A percentile compares a stretch with the other conserved stretches of the same genome.
Evolutionary conservation across 2,888 invertebrate species (phyloP).

Genomic region (Melanchra persicariae): DNA sequence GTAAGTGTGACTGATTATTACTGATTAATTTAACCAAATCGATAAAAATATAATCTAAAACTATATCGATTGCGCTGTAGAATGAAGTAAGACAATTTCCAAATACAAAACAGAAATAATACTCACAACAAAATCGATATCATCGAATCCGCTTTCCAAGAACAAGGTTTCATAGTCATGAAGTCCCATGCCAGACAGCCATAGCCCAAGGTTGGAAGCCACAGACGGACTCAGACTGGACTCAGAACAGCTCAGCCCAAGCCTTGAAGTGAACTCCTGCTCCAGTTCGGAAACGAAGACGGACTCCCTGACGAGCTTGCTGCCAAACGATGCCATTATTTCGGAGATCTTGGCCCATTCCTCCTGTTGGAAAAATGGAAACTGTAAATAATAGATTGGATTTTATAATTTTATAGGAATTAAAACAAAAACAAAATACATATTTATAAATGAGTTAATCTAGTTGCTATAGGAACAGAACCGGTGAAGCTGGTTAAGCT

Average conservation of each 20-base stretch:
- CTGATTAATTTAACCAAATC: too few species aligned
- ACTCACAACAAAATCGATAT: constrained; percentile 97
- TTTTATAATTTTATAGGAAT: constrained; percentile 20
- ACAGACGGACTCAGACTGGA: constrained; percentile 91
- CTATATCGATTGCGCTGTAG: too few species aligned
- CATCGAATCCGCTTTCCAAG: constrained; percentile 96
- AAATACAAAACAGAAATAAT: background rate
- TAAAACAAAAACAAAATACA: too few species aligned
- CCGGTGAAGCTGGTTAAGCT: background rate
- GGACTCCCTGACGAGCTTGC: constrained; percentile 94
- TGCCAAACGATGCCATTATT: constrained; percentile 98
- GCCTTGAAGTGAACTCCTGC: constrained; percentile 94
- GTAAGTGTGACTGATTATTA: too few species aligned
- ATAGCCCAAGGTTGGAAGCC: constrained; percentile 93
- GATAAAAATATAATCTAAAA: too few species aligned
- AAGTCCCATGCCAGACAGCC: constrained; percentile 94
- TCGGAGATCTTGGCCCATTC: constrained; percentile 99
- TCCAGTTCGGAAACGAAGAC: constrained; percentile 95
- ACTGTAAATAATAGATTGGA: constrained; percentile 30
- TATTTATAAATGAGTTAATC: background rate
- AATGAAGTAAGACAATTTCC: background rate
- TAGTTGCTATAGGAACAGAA: background rate
- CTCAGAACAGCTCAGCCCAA: constrained; percentile 92
- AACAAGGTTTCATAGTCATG: constrained; percentile 96
- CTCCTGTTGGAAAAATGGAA: constrained; percentile 90